Base-by-base conservation (phyloP, 2,797 vertebrate species). In the Gymnoscopelus microlampas region DNA sequence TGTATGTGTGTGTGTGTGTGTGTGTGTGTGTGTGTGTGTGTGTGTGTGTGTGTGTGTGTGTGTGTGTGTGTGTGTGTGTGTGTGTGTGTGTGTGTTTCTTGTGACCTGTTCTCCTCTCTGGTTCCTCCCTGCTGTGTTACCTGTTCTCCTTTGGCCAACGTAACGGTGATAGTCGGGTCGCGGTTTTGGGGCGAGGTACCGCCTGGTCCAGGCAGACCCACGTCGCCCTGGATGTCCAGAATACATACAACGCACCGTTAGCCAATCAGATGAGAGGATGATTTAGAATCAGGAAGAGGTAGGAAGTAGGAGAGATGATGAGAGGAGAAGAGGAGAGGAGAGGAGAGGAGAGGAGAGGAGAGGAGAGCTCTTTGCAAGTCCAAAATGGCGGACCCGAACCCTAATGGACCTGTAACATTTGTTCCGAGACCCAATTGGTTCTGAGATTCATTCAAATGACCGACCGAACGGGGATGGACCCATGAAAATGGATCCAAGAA, bases 141-240 rank as follows among this genome's bases (percentile, higher is more conserved):
- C 93, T 93, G 92, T 60, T 92, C 87, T 93, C 94, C 94, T 94
- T 94, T 94, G 19, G 19, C 19, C 19, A 19, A 19, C 19, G 19
- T 19, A 19, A 19, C 19, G 19, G 19, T 19, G 19, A 19, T 19
- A 19, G 19, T 1, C 19, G 19, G 19, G 19, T 19, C 19, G 19
- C 19, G 1, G 19, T 1, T 19, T 19, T 19, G 19, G 19, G 19
- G 19, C 19, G 19, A 19, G 19, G 86, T 84, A 63, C 93, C 94
- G 26, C 87, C 88, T 66, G 85, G 90, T 82, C 94, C 94, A 13
- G 90, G 89, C 60, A 76, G 84, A 87, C 94, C 94, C 83, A 89
- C 87, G 65, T 94, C 93, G 15, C 94, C 94, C 94, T 95, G 89
- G 78, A 87, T 19, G 83, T 87, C 80, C 89, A 76, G 71, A 84